Percentiles rank a stretch among this genome's conserved stretches.
Conservation (phyloP, 2,797 vertebrate genomes). For the Urophycis tenuis region DNA sequence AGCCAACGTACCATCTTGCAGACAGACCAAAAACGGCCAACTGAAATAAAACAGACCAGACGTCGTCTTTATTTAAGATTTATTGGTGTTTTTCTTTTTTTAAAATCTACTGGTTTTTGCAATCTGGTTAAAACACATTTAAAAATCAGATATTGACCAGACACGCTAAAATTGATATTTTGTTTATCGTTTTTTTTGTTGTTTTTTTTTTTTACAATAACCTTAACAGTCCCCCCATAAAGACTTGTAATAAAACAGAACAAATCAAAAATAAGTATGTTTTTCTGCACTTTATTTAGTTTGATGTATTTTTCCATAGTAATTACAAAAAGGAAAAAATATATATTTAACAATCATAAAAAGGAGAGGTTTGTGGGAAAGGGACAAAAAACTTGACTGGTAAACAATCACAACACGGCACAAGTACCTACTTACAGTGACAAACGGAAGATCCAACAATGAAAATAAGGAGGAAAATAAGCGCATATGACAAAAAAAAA, state of each 20-base stretch:
- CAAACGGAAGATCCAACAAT: conserved; percentile 84
- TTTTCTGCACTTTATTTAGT: conserved; percentile 74
- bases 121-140: conserved; percentile 99
- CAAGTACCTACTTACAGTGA: conserved; percentile 90
- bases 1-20: conserved; percentile 2
- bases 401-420: conserved; percentile 98
- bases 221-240: conserved; percentile 80
- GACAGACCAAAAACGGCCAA: conserved; percentile 40
- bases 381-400: conserved; percentile 83
- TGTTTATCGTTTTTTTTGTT: conserved; percentile 64
- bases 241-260: conserved; percentile 81
- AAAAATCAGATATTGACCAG: conserved; percentile 98
- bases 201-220: conserved; percentile 86
- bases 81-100: conserved; percentile 68
- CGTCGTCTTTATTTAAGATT: conserved; percentile 85
- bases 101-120: conserved; percentile 94
- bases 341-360: conserved; percentile 87
- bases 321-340: conserved; percentile 84
- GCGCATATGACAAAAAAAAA: conserved; percentile 61
- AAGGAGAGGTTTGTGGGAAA: conserved; percentile 49
- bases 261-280: conserved; percentile 80
- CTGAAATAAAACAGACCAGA: conserved; percentile 62
- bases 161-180: conserved; percentile 86
- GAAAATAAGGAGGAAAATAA: conserved; percentile 47
- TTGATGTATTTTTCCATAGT: conserved; percentile 74